These are phyloP conservation scores for Plebejus argus DNA, from an alignment of 2,888 invertebrate species.

Conservation along the genomic window DNA sequence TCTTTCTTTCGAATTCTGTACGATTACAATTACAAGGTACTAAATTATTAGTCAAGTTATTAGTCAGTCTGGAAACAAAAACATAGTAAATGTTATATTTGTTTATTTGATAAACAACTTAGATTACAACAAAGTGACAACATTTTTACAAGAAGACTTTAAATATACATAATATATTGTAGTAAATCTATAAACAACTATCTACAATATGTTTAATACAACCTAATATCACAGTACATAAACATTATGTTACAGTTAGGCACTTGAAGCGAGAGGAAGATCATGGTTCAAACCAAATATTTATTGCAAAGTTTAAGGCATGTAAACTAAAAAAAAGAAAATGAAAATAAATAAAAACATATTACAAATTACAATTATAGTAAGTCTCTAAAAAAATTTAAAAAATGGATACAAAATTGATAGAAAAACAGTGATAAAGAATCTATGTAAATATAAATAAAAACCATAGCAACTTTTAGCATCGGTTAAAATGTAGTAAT, in stretches of 20 bases:
- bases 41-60: too few species aligned
- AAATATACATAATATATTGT: slow-evolving; percentile 52
- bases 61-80: too few species aligned
- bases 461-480: background rate
- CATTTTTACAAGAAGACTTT: slow-evolving; percentile 59
- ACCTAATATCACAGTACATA: slow-evolving; percentile 70
- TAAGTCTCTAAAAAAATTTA: background rate
- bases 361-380: too few species aligned
- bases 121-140: slow-evolving; percentile 66
- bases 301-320: background rate
- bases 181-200: slow-evolving; percentile 47
- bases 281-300: background rate
- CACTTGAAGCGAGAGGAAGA: slow-evolving; percentile 30
- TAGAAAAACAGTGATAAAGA: background rate
- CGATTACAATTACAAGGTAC: too few species aligned
- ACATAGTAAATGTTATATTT: slow-evolving; percentile 41
- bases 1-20: background rate
- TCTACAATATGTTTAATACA: slow-evolving; percentile 51
- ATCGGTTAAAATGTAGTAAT: background rate
- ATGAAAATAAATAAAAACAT: background rate
- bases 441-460: background rate
- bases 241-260: slow-evolving; percentile 38
- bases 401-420: background rate
- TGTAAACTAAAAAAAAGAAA: background rate
- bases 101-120: slow-evolving; percentile 76